Conservation (phyloP, 2,888 invertebrate genomes). For the Dromius quadrimaculatus region DNA sequence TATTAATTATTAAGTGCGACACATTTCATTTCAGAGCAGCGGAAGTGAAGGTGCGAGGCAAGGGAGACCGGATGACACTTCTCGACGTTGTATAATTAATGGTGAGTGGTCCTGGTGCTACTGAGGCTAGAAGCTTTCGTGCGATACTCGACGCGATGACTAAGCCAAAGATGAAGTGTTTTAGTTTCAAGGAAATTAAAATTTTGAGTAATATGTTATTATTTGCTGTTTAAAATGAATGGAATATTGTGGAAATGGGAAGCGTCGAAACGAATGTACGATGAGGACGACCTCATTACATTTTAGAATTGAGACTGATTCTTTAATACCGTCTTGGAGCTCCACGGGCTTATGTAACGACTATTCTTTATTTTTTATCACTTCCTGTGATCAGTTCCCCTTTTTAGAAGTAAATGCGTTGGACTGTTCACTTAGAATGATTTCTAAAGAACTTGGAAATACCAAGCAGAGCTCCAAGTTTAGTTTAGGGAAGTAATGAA, state of each 20-base stretch:
- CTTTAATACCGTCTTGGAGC: slow-evolving; percentile 29
- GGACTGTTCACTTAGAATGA: slow-evolving; percentile 27
- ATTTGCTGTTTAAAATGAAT: too few species aligned
- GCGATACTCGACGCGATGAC: neutral
- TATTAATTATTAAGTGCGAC: slow-evolving; percentile 46
- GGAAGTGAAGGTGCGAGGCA: neutral
- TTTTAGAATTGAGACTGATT: slow-evolving; percentile 38
- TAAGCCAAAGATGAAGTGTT: too few species aligned
- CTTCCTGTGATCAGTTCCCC: slow-evolving; percentile 32
- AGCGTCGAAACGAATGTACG: neutral
- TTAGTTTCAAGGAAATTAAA: too few species aligned
- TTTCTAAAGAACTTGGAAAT: slow-evolving; percentile 17
- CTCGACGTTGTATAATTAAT: slow-evolving; percentile 39
- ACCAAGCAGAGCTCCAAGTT: neutral
- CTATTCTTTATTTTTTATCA: slow-evolving; percentile 36
- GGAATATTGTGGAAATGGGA: neutral
- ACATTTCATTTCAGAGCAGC: slow-evolving; percentile 32
- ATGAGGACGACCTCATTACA: slow-evolving; percentile 37
- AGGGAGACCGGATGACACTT: slow-evolving; percentile 38
- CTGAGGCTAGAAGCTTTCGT: too few species aligned
- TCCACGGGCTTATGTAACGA: slow-evolving; percentile 33
- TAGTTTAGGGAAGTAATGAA: slow-evolving; percentile 27
- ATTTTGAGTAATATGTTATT: too few species aligned
- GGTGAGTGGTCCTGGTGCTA: slow-evolving; percentile 9
- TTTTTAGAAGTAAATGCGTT: slow-evolving; percentile 24